Percentiles rank a stretch among this genome's conserved stretches.
Conservation (phyloP, 2,888 invertebrate genomes). For the Dryococelus australis region DNA sequence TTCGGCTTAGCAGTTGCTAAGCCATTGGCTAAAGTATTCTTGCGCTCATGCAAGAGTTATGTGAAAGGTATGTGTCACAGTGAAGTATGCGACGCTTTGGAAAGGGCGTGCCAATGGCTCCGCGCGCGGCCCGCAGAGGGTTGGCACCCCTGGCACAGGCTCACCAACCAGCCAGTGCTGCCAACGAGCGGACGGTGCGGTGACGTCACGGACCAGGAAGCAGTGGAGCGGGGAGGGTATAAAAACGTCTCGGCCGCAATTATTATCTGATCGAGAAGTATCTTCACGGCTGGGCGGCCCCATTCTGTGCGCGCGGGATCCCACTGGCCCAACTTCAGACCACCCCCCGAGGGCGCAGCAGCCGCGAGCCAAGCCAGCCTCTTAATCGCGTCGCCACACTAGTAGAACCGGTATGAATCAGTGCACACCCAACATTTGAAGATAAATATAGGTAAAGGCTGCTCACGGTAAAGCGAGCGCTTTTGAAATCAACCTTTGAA, state of each 20-base stretch:
- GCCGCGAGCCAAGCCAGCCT: not conserved
- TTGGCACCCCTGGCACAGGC: not conserved
- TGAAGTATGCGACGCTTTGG: too few species aligned
- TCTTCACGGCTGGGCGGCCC: constrained; percentile 43
- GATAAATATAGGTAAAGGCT: too few species aligned
- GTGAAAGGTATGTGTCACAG: too few species aligned
- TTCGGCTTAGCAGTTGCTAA: too few species aligned
- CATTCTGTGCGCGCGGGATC: constrained; percentile 40
- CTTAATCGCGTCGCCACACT: not conserved
- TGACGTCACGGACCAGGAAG: not conserved
- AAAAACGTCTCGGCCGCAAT: constrained; percentile 35
- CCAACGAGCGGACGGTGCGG: not conserved
- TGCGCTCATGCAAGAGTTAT: too few species aligned
- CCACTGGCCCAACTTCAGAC: not conserved
- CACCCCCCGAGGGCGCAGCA: not conserved
- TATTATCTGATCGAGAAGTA: constrained; percentile 48
- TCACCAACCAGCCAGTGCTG: not conserved
- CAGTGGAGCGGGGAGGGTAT: not conserved
- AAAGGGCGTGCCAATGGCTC: too few species aligned
- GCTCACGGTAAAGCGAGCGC: too few species aligned
- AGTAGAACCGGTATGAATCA: too few species aligned
- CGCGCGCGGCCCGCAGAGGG: not conserved
- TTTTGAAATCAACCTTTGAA: too few species aligned
- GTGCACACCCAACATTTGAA: too few species aligned
- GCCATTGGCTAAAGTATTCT: too few species aligned